Evolutionary conservation across 1,140 invertebrate genomes (phyloP).

Genomic region (Hermetia illucens): DNA sequence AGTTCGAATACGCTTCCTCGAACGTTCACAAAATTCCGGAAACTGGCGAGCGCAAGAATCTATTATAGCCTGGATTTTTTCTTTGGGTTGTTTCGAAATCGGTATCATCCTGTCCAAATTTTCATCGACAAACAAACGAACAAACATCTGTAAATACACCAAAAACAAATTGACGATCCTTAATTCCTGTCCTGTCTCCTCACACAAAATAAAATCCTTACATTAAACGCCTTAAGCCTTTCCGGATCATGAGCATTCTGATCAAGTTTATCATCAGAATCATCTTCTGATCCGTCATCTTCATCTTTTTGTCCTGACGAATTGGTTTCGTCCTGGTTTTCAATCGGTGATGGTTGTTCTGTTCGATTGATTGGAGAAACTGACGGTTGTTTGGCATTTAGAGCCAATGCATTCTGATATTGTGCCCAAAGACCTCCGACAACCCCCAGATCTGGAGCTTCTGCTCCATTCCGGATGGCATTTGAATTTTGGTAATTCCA

Average conservation of each 20-base stretch:
- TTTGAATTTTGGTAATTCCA: constrained; percentile 67
- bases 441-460: constrained; percentile 29
- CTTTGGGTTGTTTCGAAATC: constrained; percentile 94
- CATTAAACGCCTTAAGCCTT: constrained; percentile 92
- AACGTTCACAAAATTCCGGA: constrained; percentile 88
- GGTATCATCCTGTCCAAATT: constrained; percentile 92
- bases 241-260: constrained; percentile 84
- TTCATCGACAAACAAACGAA: constrained; percentile 91
- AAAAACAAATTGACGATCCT: background rate
- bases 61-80: constrained; percentile 95
- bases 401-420: constrained; percentile 39
- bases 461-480: constrained; percentile 33
- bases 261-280: constrained; percentile 78
- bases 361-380: constrained; percentile 24
- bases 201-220: constrained; percentile 37
- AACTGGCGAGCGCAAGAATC: constrained; percentile 94
- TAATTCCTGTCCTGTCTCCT: background rate
- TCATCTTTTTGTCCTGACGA: constrained; percentile 89
- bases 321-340: constrained; percentile 77
- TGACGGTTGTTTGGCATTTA: constrained; percentile 22
- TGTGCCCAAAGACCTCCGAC: constrained; percentile 66
- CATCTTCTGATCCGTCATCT: constrained; percentile 81
- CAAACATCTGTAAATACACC: constrained; percentile 80
- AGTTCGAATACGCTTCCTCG: constrained; percentile 85
- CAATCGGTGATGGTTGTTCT: constrained; percentile 32